A percentile compares a stretch with the other conserved stretches of the same genome.
Conservation (phyloP, 2,888 invertebrate species). For the Heliconius aoede region DNA sequence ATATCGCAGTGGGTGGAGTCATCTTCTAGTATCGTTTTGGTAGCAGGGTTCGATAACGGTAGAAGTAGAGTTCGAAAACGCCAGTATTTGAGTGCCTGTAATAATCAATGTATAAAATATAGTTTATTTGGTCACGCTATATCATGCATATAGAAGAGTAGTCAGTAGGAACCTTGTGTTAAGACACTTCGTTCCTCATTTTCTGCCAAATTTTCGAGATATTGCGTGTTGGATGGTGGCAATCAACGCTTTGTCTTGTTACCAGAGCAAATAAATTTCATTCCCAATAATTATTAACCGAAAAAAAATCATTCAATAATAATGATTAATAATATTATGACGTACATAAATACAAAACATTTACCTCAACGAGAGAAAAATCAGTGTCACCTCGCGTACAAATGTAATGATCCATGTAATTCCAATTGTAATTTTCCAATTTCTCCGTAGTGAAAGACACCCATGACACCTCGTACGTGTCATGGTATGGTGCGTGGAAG, state of each 20-base stretch:
- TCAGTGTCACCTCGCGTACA: conserved; percentile 97
- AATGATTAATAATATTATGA: background rate
- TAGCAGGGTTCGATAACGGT: conserved; percentile 91
- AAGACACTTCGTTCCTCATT: background rate
- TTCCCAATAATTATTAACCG: too few species aligned
- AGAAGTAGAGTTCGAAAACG: conserved; percentile 94
- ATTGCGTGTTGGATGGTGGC: background rate
- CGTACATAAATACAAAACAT: conserved; percentile 26
- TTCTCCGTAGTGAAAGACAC: conserved; percentile 97
- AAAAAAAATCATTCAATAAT: too few species aligned
- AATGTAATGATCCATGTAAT: conserved; percentile 98
- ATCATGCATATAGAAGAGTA: background rate
- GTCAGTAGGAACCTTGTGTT: background rate
- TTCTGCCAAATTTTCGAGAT: background rate
- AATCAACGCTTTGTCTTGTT: background rate
- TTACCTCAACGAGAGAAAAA: conserved; percentile 93
- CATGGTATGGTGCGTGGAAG: conserved; percentile 95
- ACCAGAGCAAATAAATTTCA: too few species aligned
- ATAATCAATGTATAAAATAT: conserved; percentile 42
- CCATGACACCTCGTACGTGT: conserved; percentile 96
- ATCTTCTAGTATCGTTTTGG: conserved; percentile 90
- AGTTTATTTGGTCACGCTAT: background rate
- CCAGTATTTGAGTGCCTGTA: conserved; percentile 93
- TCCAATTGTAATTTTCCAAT: conserved; percentile 98
- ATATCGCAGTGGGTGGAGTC: conserved; percentile 91